These are phyloP conservation scores for Illadopsis cleaveri DNA, from an alignment of 2,113 vertebrate genomes.

Conservation along the genomic window DNA sequence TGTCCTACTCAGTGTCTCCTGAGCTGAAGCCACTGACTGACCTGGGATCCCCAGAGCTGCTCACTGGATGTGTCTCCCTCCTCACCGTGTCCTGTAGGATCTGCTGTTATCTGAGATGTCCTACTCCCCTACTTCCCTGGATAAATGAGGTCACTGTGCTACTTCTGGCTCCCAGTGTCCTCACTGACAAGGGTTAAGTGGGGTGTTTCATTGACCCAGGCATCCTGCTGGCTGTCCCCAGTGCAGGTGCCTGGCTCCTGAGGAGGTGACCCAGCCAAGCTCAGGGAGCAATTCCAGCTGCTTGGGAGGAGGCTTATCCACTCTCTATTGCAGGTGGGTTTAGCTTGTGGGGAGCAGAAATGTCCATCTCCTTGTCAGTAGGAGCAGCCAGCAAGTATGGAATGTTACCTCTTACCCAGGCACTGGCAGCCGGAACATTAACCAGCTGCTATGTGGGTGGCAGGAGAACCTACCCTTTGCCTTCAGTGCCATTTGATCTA, in stretches of 20 bases:
- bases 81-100: neutral
- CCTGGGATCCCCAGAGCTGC: neutral
- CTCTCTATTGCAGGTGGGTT: neutral
- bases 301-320: neutral
- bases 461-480: neutral
- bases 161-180: neutral
- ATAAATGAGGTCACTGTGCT: neutral
- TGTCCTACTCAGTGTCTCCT: neutral
- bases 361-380: neutral
- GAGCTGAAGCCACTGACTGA: neutral
- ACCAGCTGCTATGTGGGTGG: neutral
- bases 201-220: neutral
- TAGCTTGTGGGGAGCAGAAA: neutral
- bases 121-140: neutral
- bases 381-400: neutral
- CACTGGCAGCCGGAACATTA: rapidly evolving
- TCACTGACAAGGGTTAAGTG: neutral
- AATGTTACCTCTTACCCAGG: neutral
- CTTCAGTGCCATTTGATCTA: neutral
- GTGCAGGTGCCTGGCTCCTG: neutral
- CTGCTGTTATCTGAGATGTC: neutral
- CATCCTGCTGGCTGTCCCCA: neutral
- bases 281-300: neutral
- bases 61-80: neutral
- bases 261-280: neutral